Evolutionary conservation across 2,888 invertebrate genomes (phyloP), one percentile per base, ranked within the genome.

Genomic region (Ptychoptera albimana): DNA sequence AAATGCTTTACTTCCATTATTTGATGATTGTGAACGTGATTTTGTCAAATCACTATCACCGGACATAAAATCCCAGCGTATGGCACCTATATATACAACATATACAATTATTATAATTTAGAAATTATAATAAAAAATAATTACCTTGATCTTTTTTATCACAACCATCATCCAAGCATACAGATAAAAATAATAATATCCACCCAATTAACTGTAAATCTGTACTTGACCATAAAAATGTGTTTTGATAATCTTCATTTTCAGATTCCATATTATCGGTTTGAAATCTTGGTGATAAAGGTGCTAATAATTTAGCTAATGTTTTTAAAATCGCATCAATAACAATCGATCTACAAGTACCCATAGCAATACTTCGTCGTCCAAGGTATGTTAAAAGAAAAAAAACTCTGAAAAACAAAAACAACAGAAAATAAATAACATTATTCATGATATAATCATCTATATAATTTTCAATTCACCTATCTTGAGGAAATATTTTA

Each of bases 31-130:
- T 2, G 61, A 57, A 13, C 60, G 57, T 34, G 63, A 58, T 51
- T 63, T 57, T 52, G 69, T 63, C 59, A 75, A 72, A 61, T 75
- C 60, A 56, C 75, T 57, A 60, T 82, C 82, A 46, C 87, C 88
- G 51, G 86, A 84, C 57, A 92, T 83, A 70, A 91, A 92, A 63
- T 88, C 87, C 91, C 91, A 92, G 46, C 89, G 76, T 43, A 60
- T 64, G 8, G 62, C 55, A 35, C 64, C 64, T 65, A 15, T 36
- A 38, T 32, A 11, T 32, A 32, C 9, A 9, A 32, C 4, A 42
- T 8, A 6, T 2, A 16, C 11, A 41, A 39, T 13, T 8, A 11
- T 15, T 23, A 44, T 45, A 42, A 37, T 8, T 32, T 23, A 23
- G 7, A 32, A 31, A 8, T 10, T 40, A 16, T 36, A 15, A 37